Evolutionary conservation across 2,113 vertebrate species (phyloP), one percentile per base, ranked within the genome.

Genomic region (Ceuthmochares aereus): DNA sequence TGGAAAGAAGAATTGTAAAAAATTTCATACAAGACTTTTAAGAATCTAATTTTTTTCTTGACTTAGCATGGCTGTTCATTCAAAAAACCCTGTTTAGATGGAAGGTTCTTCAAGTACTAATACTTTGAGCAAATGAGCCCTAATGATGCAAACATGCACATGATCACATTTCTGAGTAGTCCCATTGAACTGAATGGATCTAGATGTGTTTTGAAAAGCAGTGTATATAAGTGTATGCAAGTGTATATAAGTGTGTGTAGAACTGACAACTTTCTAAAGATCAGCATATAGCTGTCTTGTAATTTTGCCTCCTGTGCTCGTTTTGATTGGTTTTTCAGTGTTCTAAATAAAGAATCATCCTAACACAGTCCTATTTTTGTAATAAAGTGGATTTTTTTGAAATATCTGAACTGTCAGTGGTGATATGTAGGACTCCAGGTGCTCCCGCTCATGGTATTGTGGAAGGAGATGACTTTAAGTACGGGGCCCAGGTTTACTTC

Each of bases 381-480:
- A 98, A 97, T 97, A 98, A 97, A 98, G 97, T 98, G 96, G 97
- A 98, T 98, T 97, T 98, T 97, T 98, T 96, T 98, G 97, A 97
- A 98, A 98, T 98, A 96, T 98, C 75, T 98, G 97, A 98, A 95
- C 88, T 82, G 92, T 96, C 98, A 99, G 99, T 99, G 98, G 97
- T 99, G 96, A 98, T 98, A 96, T 99, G 99, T 97, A 98, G 88
- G 96, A 98, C 98, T 97, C 98, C 98, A 75, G 97, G 97, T 70
- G 97, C 98, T 96, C 99, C 98, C 2, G 96, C 97, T 95, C 98
- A 99, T 92, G 99, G 99, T 88, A 97, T 96, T 89, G 98, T 98
- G 90, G 97, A 98, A 96, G 98, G 98, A 95, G 91, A 98, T 91
- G 98, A 99, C 96, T 98, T 98, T 94, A 98, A 98, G 95, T 98